Percentiles rank a stretch among this genome's conserved stretches.
Conservation (phyloP, 2,888 invertebrate species). For the Drosophila engyochracea region DNA sequence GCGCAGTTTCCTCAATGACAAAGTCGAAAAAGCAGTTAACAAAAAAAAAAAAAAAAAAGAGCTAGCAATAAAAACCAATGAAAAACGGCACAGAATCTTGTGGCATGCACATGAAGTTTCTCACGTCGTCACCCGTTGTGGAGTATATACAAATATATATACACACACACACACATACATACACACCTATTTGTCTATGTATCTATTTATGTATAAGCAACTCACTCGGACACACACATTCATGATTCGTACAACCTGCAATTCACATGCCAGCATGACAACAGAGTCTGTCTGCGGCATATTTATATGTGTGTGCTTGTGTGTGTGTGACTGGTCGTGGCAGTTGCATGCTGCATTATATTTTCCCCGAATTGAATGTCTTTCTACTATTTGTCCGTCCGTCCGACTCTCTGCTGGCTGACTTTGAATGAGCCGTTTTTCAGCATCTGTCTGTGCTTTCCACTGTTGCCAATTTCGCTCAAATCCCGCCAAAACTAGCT, state of each 20-base stretch:
- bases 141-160: constrained; percentile 12
- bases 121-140: constrained; percentile 71
- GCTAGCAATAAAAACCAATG: constrained; percentile 37
- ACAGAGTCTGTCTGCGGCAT: constrained; percentile 11
- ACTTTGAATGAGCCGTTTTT: constrained; percentile 65
- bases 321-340: constrained; percentile 60
- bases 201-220: constrained; percentile 1
- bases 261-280: constrained; percentile 57
- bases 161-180: not conserved
- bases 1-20: constrained; percentile 37
- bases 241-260: constrained; percentile 60
- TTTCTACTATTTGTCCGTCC: constrained; percentile 27
- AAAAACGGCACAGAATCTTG: constrained; percentile 76
- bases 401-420: constrained; percentile 34
- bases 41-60: not conserved
- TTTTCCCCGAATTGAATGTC: constrained; percentile 69
- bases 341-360: constrained; percentile 76
- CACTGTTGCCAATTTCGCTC: constrained; percentile 14
- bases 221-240: constrained; percentile 12
- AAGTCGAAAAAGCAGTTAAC: constrained; percentile 12
- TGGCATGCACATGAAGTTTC: constrained; percentile 79
- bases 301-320: constrained; percentile 18
- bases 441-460: constrained; percentile 16
- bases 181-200: not conserved
- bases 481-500: not conserved